These are phyloP conservation scores for Odocoileus hemionus DNA, from an alignment of 2,113 vertebrate genomes.

Conservation along the genomic window DNA sequence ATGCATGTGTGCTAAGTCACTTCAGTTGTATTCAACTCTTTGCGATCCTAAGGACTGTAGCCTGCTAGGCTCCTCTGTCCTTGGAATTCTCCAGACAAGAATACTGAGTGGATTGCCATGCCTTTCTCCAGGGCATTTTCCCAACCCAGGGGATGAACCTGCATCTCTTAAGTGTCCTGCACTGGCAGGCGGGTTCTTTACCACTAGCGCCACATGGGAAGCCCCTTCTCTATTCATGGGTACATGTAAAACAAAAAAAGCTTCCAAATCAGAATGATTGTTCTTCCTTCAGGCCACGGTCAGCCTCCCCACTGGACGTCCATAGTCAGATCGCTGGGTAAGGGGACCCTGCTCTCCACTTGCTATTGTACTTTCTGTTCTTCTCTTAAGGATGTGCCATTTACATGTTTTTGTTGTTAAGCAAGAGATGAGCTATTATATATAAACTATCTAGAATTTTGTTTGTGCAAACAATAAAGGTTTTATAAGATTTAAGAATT, in stretches of 20 bases:
- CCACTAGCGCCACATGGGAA: not conserved
- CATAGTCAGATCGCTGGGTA: not conserved
- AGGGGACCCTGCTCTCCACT: not conserved
- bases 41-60: not conserved
- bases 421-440: not conserved
- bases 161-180: not conserved
- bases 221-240: not conserved
- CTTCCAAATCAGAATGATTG: not conserved
- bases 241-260: not conserved
- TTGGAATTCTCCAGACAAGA: not conserved
- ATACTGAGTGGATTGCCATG: not conserved
- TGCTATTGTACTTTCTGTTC: not conserved
- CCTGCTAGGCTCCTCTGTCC: not conserved
- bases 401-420: not conserved
- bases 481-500: slow-evolving; percentile 15
- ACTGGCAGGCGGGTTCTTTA: not conserved
- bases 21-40: not conserved
- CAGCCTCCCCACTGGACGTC: not conserved
- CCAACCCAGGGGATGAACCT: not conserved
- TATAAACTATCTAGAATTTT: slow-evolving; percentile 1
- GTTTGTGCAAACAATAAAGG: not conserved
- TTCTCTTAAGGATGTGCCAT: not conserved
- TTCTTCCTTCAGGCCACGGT: not conserved
- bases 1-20: not conserved
- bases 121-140: not conserved